Percentiles rank a stretch among this genome's conserved stretches.
Evolutionary conservation across 2,113 vertebrate genomes (phyloP).

Genomic region (Pelusios castaneus): DNA sequence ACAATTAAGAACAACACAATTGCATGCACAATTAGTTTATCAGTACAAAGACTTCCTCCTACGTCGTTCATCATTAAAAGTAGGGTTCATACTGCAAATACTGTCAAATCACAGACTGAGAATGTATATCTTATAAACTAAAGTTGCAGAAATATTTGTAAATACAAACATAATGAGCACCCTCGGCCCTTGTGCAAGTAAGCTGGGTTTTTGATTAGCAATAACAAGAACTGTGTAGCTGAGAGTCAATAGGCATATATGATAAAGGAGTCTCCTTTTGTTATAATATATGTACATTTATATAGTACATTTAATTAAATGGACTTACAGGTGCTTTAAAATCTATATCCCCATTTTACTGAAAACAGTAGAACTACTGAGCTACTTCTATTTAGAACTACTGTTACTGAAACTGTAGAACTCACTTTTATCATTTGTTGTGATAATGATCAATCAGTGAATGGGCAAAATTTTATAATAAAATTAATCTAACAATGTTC

Average conservation of each 20-base stretch:
- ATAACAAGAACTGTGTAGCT: background rate
- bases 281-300: background rate
- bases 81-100: background rate
- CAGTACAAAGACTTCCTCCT: background rate
- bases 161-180: background rate
- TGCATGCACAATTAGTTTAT: background rate
- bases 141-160: background rate
- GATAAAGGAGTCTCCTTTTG: background rate
- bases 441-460: slow-evolving; percentile 18
- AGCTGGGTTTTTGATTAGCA: background rate
- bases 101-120: background rate
- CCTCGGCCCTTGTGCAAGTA: background rate
- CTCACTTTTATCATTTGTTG: background rate
- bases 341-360: background rate
- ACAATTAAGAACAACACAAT: background rate
- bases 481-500: background rate
- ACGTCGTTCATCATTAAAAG: background rate
- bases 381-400: too few relatives aligned
- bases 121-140: background rate
- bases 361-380: background rate
- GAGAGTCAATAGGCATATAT: background rate
- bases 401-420: too few relatives aligned
- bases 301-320: background rate
- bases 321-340: background rate
- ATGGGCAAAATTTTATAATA: background rate